Evolutionary conservation across 2,113 vertebrate species (phyloP).

Genomic region (Corythoichthys haematopterus): DNA sequence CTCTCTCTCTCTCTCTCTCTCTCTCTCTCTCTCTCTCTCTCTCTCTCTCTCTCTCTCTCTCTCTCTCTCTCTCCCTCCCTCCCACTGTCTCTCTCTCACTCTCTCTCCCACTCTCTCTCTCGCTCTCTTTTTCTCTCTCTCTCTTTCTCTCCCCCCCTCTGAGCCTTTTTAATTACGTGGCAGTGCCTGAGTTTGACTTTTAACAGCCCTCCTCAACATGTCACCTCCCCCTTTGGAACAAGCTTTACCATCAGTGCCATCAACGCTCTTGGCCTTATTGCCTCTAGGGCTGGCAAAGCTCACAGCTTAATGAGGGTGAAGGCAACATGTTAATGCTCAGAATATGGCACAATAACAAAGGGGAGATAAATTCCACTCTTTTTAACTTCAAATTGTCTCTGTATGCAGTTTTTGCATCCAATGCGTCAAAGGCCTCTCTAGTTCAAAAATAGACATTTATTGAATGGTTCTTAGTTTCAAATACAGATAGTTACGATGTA

Average conservation of each 20-base stretch:
- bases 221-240: background rate
- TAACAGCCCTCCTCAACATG: constrained; percentile 63
- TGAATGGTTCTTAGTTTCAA: too few relatives aligned
- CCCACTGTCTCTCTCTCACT: constrained; percentile 16
- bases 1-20: background rate
- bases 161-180: constrained; percentile 82
- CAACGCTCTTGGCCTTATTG: constrained; percentile 12
- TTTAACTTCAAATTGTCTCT: background rate
- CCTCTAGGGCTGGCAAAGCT: constrained; percentile 9
- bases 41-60: constrained; percentile 58
- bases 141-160: constrained; percentile 55
- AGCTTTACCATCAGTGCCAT: constrained; percentile 28
- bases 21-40: constrained; percentile 56
- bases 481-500: too few relatives aligned
- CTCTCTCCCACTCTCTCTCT: constrained; percentile 19
- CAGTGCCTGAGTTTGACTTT: constrained; percentile 78
- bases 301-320: background rate
- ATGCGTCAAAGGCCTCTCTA: too few relatives aligned
- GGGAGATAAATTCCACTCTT: background rate
- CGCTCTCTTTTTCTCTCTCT: background rate
- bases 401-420: background rate
- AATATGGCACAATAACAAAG: background rate
- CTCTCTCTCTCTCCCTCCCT: constrained; percentile 18
- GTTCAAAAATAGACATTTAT: too few relatives aligned
- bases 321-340: background rate